A percentile compares a stretch with the other conserved stretches of the same genome.
Evolutionary conservation across 1,140 invertebrate species (phyloP).

Genomic region (Theocolax elegans): DNA sequence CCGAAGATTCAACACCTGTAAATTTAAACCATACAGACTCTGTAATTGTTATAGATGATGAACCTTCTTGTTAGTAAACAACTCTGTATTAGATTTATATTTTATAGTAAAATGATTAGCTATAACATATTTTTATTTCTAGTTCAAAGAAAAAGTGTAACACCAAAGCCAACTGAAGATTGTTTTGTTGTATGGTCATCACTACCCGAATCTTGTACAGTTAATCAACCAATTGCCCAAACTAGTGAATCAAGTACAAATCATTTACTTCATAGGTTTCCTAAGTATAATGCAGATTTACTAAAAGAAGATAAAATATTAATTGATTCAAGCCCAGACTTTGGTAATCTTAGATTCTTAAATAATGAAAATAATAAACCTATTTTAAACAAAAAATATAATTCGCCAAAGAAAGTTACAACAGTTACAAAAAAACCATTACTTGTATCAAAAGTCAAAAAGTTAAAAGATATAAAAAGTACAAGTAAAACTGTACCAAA

Average conservation of each 20-base stretch:
- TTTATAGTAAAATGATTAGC: no score
- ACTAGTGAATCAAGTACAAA: no score
- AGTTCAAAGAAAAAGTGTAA: background rate
- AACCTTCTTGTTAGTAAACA: constrained; percentile 18
- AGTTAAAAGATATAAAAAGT: background rate
- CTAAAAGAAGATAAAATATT: constrained; percentile 25
- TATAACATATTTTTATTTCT: background rate
- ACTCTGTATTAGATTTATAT: no score
- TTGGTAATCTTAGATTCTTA: constrained; percentile 1
- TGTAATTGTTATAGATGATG: constrained; percentile 37
- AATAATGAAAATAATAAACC: constrained; percentile 33
- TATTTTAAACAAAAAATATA: background rate
- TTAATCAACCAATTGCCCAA: background rate
- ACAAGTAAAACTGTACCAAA: background rate
- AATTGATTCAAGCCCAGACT: constrained; percentile 7
- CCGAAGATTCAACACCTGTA: background rate
- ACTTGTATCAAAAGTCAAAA: background rate
- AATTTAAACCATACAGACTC: constrained; percentile 1
- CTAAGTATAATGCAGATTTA: background rate
- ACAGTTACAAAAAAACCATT: background rate
- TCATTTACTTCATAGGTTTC: no score
- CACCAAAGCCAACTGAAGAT: constrained; percentile 17
- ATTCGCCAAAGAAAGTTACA: constrained; percentile 16
- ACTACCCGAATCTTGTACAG: constrained; percentile 9
- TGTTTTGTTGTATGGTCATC: constrained; percentile 39